Evolutionary conservation across 2,113 vertebrate genomes (phyloP).

Genomic region (Ictalurus furcatus): DNA sequence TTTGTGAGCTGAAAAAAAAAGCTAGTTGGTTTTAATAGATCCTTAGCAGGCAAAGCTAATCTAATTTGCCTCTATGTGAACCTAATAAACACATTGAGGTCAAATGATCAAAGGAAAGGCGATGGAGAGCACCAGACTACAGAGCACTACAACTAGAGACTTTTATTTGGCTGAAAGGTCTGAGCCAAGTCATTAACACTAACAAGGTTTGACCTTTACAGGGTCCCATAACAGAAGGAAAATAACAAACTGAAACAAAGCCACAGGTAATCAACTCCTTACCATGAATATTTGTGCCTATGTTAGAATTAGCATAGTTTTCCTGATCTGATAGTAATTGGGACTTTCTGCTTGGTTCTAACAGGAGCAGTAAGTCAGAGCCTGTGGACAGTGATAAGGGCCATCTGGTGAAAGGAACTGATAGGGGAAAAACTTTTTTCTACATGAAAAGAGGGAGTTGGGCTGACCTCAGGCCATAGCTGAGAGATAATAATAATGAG

Average conservation of each 20-base stretch:
- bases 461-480: slow-evolving; percentile 15
- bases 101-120: slow-evolving; percentile 28
- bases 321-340: slow-evolving; percentile 10
- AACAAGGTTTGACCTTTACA: slow-evolving; percentile 33
- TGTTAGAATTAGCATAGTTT: slow-evolving; percentile 3
- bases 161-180: slow-evolving; percentile 46
- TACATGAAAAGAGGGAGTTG: slow-evolving; percentile 24
- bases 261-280: background rate
- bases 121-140: background rate
- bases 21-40: slow-evolving; percentile 26
- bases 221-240: slow-evolving; percentile 11
- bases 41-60: slow-evolving; percentile 43
- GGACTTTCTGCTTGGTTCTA: slow-evolving; percentile 26
- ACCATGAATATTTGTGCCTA: background rate
- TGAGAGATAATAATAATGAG: slow-evolving; percentile 55
- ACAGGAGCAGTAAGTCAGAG: slow-evolving; percentile 49
- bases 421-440: slow-evolving; percentile 57
- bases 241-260: slow-evolving; percentile 26
- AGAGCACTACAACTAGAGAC: slow-evolving; percentile 15
- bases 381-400: slow-evolving; percentile 58
- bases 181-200: slow-evolving; percentile 36
- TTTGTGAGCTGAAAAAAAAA: slow-evolving; percentile 18
- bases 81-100: slow-evolving; percentile 44
- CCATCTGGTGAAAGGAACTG: slow-evolving; percentile 62
- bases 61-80: slow-evolving; percentile 46